phyloP scores from a whole-genome alignment of 1,140 invertebrate species.

The Drosophila sturtevanti region DNA sequence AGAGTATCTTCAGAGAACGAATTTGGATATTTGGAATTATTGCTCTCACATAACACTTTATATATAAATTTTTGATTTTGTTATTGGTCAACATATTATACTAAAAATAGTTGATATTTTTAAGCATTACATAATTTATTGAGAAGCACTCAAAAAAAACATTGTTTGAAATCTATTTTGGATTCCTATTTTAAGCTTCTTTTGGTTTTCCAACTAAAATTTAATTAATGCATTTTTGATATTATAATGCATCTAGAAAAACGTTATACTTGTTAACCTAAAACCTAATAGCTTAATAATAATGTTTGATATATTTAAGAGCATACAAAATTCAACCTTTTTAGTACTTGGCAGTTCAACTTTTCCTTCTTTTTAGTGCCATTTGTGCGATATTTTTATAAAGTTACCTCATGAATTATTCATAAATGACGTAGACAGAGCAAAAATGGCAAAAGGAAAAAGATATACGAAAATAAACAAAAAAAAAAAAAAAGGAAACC shows the following conservation, averaged over 20 bases:
- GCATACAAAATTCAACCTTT: constrained; percentile 48
- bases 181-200: too few relatives aligned
- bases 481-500: constrained; percentile 25
- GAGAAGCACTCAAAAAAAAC: too few relatives aligned
- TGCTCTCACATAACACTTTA: neutral
- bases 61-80: neutral
- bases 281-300: too few relatives aligned
- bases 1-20: neutral
- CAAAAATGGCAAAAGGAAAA: constrained; percentile 29
- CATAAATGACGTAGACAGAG: constrained; percentile 57
- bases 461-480: neutral
- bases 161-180: too few relatives aligned
- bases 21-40: too few relatives aligned
- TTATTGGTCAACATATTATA: too few relatives aligned
- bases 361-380: constrained; percentile 46
- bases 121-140: too few relatives aligned
- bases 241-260: too few relatives aligned
- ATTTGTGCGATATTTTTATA: constrained; percentile 60
- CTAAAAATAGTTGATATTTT: too few relatives aligned
- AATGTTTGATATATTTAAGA: constrained; percentile 9
- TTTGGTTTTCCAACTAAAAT: too few relatives aligned
- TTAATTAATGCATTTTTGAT: too few relatives aligned
- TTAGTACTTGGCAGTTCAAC: constrained; percentile 35
- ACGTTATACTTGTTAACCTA: too few relatives aligned
- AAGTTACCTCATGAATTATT: constrained; percentile 69